Base-by-base conservation (phyloP, 1,140 invertebrate genomes). In the Sesamia nonagrioides region DNA sequence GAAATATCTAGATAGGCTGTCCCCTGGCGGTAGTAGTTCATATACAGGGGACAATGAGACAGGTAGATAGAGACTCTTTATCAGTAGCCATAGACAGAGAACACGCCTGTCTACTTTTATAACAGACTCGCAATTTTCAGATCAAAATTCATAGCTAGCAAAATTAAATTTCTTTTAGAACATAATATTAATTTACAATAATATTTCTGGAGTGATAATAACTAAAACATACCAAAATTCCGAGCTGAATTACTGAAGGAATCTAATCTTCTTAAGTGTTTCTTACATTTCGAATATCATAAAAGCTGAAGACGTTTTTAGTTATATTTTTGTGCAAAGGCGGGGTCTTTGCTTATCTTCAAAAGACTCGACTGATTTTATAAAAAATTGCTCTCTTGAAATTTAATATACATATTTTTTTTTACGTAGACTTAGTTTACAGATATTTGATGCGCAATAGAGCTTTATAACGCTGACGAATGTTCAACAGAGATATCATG, bases 31-130 rank as follows among this genome's bases (percentile, higher is more conserved):
- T 33, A 6, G 33, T 61, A 3, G 17, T 8, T 40, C n/a, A 40
- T 7, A n/a, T 40, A 48, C 45, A 45, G 13, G 45, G 45, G 35
- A 63, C 60, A 63, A 40, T 63, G 60, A 63, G 60, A 42, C 60
- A 63, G 60, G 60, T 63, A 42, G n/a, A 42, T 63, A 42, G 60
- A n/a, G n/a, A n/a, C n/a, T 63, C 42, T 15, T 63, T 63, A 63
- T 63, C 60, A 18, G 60, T 63, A 11, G 35, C 8, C n/a, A 37
- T 17, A 63, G 40, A 9, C 60, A 63, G 37, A 42, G 15, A 18
- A 11, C n/a, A 63, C 60, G 21, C 27, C 35, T 63, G 37, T n/a
- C n/a, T n/a, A n/a, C 37, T 63, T 18, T 18, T 11, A 18, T 13
- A 18, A 21, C 17, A 18, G 17, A 61, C 15, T 61, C 0, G 35